Conservation (phyloP, 2,888 invertebrate genomes). For the Azorinus chamasolen region DNA sequence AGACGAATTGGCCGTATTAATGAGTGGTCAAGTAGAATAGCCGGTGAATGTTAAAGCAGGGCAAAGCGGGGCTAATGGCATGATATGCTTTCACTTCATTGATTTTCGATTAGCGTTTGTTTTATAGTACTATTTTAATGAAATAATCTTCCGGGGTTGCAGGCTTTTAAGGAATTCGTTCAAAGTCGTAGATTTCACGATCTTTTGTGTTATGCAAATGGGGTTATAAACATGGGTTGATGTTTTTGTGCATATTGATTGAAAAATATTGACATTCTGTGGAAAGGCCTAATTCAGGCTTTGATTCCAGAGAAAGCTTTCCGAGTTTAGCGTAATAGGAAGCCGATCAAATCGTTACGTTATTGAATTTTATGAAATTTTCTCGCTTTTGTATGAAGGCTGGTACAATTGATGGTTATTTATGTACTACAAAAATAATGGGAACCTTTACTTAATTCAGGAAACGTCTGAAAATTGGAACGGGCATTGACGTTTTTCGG, state of each 20-base stretch:
- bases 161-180: constrained; percentile 28
- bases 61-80: constrained; percentile 48
- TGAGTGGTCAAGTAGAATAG: constrained; percentile 58
- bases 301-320: constrained; percentile 45
- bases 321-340: constrained; percentile 41
- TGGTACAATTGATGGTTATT: constrained; percentile 53
- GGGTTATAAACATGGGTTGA: constrained; percentile 29
- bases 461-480: too few species aligned
- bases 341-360: constrained; percentile 44
- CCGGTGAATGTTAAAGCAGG: constrained; percentile 48
- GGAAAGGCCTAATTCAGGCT: constrained; percentile 42
- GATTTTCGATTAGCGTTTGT: constrained; percentile 58
- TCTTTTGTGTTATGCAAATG: constrained; percentile 44
- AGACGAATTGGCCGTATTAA: constrained; percentile 47
- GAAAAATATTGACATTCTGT: constrained; percentile 51
- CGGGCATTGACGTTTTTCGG: too few species aligned
- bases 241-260: constrained; percentile 54
- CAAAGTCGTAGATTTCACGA: constrained; percentile 35
- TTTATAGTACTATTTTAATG: constrained; percentile 48
- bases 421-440: constrained; percentile 57
- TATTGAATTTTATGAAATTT: constrained; percentile 64
- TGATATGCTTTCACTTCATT: constrained; percentile 56
- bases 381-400: constrained; percentile 46
- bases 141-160: constrained; percentile 40
- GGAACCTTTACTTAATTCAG: constrained; percentile 39